These are phyloP conservation scores for Musca vetustissima DNA, from an alignment of 1,140 invertebrate genomes.

Conservation along the genomic window DNA sequence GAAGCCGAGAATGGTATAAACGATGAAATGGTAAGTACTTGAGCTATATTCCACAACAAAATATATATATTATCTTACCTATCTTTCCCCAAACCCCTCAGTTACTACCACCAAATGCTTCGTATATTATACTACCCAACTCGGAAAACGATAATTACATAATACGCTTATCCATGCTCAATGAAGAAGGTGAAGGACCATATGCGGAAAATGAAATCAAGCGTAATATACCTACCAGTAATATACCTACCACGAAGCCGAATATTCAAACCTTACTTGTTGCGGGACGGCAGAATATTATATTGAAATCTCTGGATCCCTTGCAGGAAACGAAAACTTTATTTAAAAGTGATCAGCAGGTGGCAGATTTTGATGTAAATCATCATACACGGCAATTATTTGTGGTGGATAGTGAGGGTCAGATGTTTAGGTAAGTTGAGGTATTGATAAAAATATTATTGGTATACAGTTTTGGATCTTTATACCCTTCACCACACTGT, in stretches of 20 bases:
- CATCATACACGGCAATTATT: slow-evolving; percentile 71
- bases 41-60: background rate
- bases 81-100: too few species aligned
- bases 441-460: too few species aligned
- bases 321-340: slow-evolving; percentile 57
- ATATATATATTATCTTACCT: background rate
- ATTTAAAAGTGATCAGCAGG: slow-evolving; percentile 29
- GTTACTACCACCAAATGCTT: background rate
- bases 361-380: slow-evolving; percentile 71
- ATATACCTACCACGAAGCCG: slow-evolving; percentile 45
- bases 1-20: background rate
- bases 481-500: too few species aligned
- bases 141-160: slow-evolving; percentile 66
- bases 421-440: slow-evolving; percentile 26
- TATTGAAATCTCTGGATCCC: slow-evolving; percentile 68
- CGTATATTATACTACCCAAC: slow-evolving; percentile 64
- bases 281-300: slow-evolving; percentile 64
- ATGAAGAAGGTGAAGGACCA: slow-evolving; percentile 78
- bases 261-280: slow-evolving; percentile 66
- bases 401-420: slow-evolving; percentile 63
- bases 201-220: slow-evolving; percentile 6
- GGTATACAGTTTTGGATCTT: too few species aligned
- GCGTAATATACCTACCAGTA: slow-evolving; percentile 57
- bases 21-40: background rate
- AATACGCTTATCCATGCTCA: slow-evolving; percentile 77